These are phyloP conservation scores for Lasioglossum zephyrum DNA, from an alignment of 2,888 invertebrate species.

Conservation along the genomic window DNA sequence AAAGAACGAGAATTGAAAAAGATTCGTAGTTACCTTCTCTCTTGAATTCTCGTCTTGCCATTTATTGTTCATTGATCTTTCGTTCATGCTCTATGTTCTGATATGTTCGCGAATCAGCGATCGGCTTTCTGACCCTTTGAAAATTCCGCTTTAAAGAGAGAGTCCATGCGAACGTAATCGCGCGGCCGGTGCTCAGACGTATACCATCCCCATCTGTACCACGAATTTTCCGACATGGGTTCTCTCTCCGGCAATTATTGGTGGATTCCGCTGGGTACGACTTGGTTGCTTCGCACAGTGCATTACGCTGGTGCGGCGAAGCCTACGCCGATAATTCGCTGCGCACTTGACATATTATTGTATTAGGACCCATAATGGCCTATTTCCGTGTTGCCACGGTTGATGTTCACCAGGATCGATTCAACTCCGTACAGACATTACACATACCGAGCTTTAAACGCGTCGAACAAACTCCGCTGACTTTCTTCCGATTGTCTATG, in stretches of 20 bases:
- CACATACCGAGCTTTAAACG: not conserved
- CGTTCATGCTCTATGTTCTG: not conserved
- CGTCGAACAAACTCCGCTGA: not conserved
- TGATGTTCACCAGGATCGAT: conserved; percentile 36
- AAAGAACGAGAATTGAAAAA: not conserved
- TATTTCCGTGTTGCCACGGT: conserved; percentile 36
- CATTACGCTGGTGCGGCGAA: conserved; percentile 24
- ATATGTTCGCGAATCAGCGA: not conserved
- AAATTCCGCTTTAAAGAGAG: conserved; percentile 19
- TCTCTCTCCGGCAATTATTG: conserved; percentile 33
- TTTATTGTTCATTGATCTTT: not conserved
- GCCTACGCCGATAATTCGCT: conserved; percentile 47
- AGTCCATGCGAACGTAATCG: not conserved
- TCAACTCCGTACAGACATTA: not conserved
- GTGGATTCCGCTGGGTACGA: conserved; percentile 21
- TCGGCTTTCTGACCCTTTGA: not conserved
- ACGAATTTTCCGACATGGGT: conserved; percentile 25
- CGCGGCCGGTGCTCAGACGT: not conserved
- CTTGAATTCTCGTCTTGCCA: not conserved
- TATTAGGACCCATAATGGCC: conserved; percentile 52
- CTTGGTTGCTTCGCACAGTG: conserved; percentile 21
- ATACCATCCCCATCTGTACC: conserved; percentile 8
- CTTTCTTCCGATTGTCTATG: conserved; percentile 3
- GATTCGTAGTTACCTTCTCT: not conserved
- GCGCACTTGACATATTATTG: conserved; percentile 57